A percentile compares a stretch with the other conserved stretches of the same genome.
Evolutionary conservation across 2,888 invertebrate genomes (phyloP).

Genomic region (Xestia rhomboidea): DNA sequence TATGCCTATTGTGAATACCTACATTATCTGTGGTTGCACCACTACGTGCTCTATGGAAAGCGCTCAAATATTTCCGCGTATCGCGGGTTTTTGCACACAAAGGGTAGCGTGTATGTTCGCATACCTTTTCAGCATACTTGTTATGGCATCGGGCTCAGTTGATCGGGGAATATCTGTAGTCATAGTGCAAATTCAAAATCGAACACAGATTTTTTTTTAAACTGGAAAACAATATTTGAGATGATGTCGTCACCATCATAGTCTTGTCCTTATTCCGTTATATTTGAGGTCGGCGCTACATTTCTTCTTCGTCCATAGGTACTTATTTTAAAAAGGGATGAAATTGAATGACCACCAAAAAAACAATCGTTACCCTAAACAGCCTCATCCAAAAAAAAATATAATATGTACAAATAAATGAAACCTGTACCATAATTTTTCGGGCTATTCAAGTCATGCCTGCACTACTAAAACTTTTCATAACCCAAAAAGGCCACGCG

Average conservation of each 20-base stretch:
- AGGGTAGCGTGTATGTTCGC: slow-evolving; percentile 24
- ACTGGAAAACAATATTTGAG: neutral
- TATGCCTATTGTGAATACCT: neutral
- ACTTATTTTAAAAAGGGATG: neutral
- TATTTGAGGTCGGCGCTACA: neutral
- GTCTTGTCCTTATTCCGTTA: neutral
- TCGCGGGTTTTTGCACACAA: slow-evolving; percentile 23
- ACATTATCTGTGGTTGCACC: neutral
- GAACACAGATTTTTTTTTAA: neutral
- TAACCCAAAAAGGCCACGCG: too few relatives aligned
- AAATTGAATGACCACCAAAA: too few relatives aligned
- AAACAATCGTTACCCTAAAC: too few relatives aligned
- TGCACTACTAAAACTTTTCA: too few relatives aligned
- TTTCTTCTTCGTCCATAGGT: neutral
- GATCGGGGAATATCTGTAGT: neutral
- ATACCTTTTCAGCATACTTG: slow-evolving; percentile 21
- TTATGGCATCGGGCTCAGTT: neutral
- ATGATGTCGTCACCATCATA: neutral
- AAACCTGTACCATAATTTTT: too few relatives aligned
- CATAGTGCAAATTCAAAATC: neutral
- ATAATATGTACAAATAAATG: too few relatives aligned
- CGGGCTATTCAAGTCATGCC: too few relatives aligned
- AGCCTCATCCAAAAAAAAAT: too few relatives aligned
- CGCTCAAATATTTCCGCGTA: slow-evolving; percentile 14
- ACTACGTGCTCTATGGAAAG: slow-evolving; percentile 4